Evolutionary conservation across 2,113 vertebrate species (phyloP), one percentile per base, ranked within the genome.

Genomic region (Lagopus muta): DNA sequence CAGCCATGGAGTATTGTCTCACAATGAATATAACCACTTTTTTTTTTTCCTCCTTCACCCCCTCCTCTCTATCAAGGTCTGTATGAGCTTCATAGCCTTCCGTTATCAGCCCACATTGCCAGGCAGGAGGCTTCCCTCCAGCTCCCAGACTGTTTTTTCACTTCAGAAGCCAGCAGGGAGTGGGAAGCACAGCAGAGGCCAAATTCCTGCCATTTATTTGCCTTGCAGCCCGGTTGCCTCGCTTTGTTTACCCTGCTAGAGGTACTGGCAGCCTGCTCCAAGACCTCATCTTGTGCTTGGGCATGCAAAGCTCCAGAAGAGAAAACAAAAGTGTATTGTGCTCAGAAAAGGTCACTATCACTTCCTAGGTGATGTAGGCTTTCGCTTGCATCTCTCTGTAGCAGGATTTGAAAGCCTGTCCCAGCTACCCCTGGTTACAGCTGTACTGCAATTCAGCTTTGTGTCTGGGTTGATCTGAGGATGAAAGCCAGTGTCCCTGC

Each of bases 101-200:
- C 32, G 7, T 11, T 40, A 25, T 54, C 71, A 92, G 32, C n/a
- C 82, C 30, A 34, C 32, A 22, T 3, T 54, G 36, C 42, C 0
- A 0, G 43, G 40, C 66, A 82, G 58, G 40, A 80, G 62, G 28
- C 14, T 90, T 85, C 40, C 13, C n/a, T 90, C 34, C 38, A 30
- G 27, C 50, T 76, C 45, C 30, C 36, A 73, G 36, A 8, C 45
- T 77, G 58, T 10, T 88, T 25, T 71, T 65, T 82, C 30, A 58
- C 64, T 85, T 92, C 54, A 57, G 87, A 92, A 58, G 66, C 54
- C 74, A 91, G 66, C 73, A 75, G 62, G 61, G 81, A 78, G 71
- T 28, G 55, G 62, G 50, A 82, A 80, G 45, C 82, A 66, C 62
- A 85, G n/a, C 79, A 92, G 60, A 90, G n/a, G 42, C 72, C 55